A percentile compares a stretch with the other conserved stretches of the same genome.
Evolutionary conservation across 2,888 invertebrate species (phyloP).

Genomic region (Taenaris catops): DNA sequence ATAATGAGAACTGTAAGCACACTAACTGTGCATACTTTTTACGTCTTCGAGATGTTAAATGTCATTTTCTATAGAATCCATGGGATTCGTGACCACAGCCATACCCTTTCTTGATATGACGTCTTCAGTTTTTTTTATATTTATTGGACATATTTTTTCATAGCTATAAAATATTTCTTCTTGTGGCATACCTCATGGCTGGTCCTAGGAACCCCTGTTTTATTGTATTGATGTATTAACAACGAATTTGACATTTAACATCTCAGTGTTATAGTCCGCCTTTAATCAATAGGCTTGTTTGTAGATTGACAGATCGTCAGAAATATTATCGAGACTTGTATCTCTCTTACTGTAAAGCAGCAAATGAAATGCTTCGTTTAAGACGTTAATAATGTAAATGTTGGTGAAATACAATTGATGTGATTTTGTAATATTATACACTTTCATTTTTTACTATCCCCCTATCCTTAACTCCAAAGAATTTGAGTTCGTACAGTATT

Average conservation of each 20-base stretch:
- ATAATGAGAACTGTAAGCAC: conserved; percentile 49
- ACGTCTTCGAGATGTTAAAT: conserved; percentile 54
- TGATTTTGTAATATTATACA: conserved; percentile 65
- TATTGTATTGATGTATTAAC: conserved; percentile 5
- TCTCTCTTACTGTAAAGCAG: conserved; percentile 69
- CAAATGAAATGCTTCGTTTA: conserved; percentile 74
- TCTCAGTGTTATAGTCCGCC: conserved; percentile 62
- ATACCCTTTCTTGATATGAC: too few species aligned
- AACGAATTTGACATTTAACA: too few species aligned
- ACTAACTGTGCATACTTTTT: conserved; percentile 55
- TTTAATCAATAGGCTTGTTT: conserved; percentile 69
- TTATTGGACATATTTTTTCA: too few species aligned
- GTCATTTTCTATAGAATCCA: conserved; percentile 21
- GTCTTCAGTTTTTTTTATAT: too few species aligned
- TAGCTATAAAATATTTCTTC: too few species aligned
- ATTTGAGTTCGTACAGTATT: too few species aligned
- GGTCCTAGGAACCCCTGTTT: conserved; percentile 3
- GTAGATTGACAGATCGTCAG: conserved; percentile 55
- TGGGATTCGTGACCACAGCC: too few species aligned
- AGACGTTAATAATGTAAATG: conserved; percentile 76
- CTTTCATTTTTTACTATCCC: too few species aligned
- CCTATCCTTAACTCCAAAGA: too few species aligned
- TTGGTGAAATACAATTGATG: conserved; percentile 80
- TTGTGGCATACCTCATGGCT: conserved; percentile 6
- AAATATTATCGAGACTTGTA: conserved; percentile 55